These are phyloP conservation scores for Dipodomys ordii DNA, from an alignment of 2,113 vertebrate genomes.

Conservation along the genomic window DNA sequence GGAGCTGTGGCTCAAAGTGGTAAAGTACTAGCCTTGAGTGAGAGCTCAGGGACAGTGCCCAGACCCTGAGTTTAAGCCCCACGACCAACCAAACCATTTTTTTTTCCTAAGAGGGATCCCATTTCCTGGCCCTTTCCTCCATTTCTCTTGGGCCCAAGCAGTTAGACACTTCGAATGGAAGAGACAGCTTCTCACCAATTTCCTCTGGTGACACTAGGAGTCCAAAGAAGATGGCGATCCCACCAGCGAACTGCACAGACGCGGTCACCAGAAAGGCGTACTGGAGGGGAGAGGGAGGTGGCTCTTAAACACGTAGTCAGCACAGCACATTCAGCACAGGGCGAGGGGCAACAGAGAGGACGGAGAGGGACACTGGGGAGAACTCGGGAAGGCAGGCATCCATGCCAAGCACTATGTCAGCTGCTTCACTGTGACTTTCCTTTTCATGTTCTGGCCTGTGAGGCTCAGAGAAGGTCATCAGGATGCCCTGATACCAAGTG, in stretches of 20 bases:
- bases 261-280: slow-evolving; percentile 98
- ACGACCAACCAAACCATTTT: too few relatives aligned
- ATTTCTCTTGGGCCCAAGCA: not conserved
- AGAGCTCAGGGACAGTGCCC: too few relatives aligned
- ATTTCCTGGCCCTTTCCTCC: not conserved
- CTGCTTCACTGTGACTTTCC: not conserved
- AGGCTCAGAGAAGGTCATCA: not conserved
- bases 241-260: slow-evolving; percentile 96
- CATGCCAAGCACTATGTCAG: not conserved
- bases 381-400: not conserved
- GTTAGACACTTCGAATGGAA: not conserved
- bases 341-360: accelerated
- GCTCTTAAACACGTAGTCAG: not conserved
- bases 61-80: too few relatives aligned
- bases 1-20: too few relatives aligned
- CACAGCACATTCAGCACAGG: not conserved
- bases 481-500: not conserved
- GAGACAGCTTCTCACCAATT: slow-evolving; percentile 89
- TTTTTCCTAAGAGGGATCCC: not conserved
- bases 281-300: slow-evolving; percentile 82
- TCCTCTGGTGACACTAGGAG: slow-evolving; percentile 96
- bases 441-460: not conserved
- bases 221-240: slow-evolving; percentile 96
- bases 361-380: accelerated
- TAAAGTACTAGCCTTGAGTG: too few relatives aligned